phyloP scores from a whole-genome alignment of 2,113 vertebrate species.

The Athene noctua region DNA sequence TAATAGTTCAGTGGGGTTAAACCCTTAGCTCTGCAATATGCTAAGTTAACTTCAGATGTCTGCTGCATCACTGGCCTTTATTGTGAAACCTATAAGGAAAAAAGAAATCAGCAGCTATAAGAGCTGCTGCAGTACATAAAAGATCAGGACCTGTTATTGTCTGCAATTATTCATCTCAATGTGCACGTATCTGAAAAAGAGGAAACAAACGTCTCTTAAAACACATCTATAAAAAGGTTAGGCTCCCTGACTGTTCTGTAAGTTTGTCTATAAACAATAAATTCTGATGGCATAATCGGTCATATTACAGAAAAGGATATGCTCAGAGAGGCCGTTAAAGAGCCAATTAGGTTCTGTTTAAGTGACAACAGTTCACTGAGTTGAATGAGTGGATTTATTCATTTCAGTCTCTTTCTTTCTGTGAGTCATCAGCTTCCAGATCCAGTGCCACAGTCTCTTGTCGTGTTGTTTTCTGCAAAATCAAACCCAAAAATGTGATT shows the following conservation, averaged over 20 bases:
- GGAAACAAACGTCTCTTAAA: constrained; percentile 65
- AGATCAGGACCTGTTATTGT: constrained; percentile 66
- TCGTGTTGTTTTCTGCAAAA: constrained; percentile 52
- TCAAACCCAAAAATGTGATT: constrained; percentile 52
- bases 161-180: constrained; percentile 65
- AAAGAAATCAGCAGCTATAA: constrained; percentile 52
- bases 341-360: constrained; percentile 71
- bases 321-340: constrained; percentile 68
- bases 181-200: constrained; percentile 56
- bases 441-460: constrained; percentile 43
- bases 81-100: constrained; percentile 64
- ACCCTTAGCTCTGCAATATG: constrained; percentile 62
- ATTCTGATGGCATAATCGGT: constrained; percentile 69
- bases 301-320: constrained; percentile 69
- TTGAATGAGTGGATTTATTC: constrained; percentile 71
- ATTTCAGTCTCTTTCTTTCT: constrained; percentile 50
- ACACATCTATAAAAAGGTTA: constrained; percentile 69
- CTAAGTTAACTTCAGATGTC: constrained; percentile 64
- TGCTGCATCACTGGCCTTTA: constrained; percentile 62
- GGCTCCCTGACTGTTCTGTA: constrained; percentile 58
- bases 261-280: constrained; percentile 69
- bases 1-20: constrained; percentile 66
- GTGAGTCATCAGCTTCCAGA: constrained; percentile 62
- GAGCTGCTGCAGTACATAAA: constrained; percentile 60
- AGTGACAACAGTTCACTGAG: constrained; percentile 68